Base-by-base conservation (phyloP, 2,113 vertebrate genomes). In the Patagioenas fasciata region DNA sequence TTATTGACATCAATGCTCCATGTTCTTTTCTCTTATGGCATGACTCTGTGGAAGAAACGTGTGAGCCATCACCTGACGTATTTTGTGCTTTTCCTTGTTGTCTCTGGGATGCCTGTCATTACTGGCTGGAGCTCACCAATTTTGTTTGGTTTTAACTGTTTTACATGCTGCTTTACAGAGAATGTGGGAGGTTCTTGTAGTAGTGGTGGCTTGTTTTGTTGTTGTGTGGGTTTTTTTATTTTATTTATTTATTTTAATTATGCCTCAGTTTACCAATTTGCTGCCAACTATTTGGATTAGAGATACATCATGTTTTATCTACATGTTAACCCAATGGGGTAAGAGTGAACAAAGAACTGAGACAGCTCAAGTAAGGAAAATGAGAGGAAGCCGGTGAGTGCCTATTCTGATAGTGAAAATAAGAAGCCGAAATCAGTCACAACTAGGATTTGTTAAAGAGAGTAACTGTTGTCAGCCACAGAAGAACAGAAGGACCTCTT, bases 261-360 rank as follows among this genome's bases (percentile, higher is more conserved):
- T 74, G 9, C 24, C 17, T 67, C 31, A 47, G 3, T 0, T 71
- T 71, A 62, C 13, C 16, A 19, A 5, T 36, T 78, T 89, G 19
- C 54, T 60, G 44, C 26, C 15, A 53, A 11, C 29, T 67, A 7
- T 47, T 89, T 78, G 34, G 26, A 36, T 66, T 73, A 48, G 32
- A 61, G 56, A 26, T 61, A 25, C 0, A 11, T 83, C 17, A 25
- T 36, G 8, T 21, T 60, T 78, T 47, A 88, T 54, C 15, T 78
- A 36, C 4, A 4, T 0, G 1, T 40, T 70, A 77, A 47, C 26
- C 15, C 26, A 23, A 2, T 6, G 14, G 29, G 5, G 3, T 69
- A 34, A 72, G 15, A 4, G 24, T 57, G 47, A 82, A 38, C 5
- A 31, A 47, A 61, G 34, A 81, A 29, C n/a, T 17, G 51, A 25